Base-by-base conservation (phyloP, 2,113 vertebrate species). In the Fregata magnificens region DNA sequence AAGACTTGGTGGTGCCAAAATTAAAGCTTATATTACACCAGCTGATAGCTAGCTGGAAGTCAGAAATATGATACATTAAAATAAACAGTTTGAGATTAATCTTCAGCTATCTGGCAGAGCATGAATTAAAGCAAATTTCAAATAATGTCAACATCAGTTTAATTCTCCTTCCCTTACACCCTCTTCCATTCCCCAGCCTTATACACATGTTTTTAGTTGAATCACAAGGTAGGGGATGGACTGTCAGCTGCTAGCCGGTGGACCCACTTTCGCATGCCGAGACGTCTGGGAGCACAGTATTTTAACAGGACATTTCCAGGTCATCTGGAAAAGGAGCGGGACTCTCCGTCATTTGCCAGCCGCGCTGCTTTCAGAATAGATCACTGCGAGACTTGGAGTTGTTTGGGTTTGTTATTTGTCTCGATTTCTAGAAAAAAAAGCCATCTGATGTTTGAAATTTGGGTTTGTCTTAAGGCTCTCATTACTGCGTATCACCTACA, bases 51-150 rank as follows among this genome's bases (percentile, higher is more conserved):
- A 95, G 89, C 87, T 96, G 93, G 86, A 91, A 97, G 93, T 96
- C 95, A 97, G 94, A 95, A 97, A 96, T 56, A 82, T 1, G 65
- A 97, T 96, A 87, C 84, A 61, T 79, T 94, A 90, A 97, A 97
- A 95, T 96, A 97, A 97, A 97, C 92, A 95, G 34, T 92, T 73
- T 40, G 88, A 96, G 93, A 97, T 94, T 96, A 94, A 94, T 97
- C 84, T 93, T 76, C 62, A 67, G 56, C 83, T 91, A 56, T 91
- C 97, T 96, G 93, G 96, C 95, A 97, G 83, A 94, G 81, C 87
- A 94, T 95, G 86, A 97, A 97, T 95, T 97, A 79, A 87, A 96
- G 79, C 16, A 76, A 80, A 73, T 73, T 96, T 95, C 86, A 97
- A 97, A 92, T 91, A 96, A 96, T 72, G 88, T 94, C 92, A 96